Evolutionary conservation across 2,888 invertebrate genomes (phyloP), one percentile per base, ranked within the genome.

Genomic region (Helleia helle): DNA sequence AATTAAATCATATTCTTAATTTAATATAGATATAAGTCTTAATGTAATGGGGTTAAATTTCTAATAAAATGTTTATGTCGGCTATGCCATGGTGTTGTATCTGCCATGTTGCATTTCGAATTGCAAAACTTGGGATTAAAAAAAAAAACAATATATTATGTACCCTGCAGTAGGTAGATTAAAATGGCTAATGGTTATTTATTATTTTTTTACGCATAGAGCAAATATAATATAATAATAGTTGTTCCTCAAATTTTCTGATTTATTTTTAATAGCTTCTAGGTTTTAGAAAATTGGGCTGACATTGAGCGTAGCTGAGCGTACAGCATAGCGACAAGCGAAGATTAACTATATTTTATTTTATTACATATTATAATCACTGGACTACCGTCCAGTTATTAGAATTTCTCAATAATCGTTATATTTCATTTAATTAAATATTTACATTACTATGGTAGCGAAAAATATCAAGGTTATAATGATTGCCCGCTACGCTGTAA

Each of bases 181-280:
- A 43, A 36, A 42, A 59, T 51, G 59, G 57, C 34, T 60, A 58
- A 56, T 40, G 49, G 48, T 47, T 49, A 62, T 59, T 61, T 60
- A 64, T 65, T 60, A 56, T 60, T 63, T 62, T 60, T 63, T 61
- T 57, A 56, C 50, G 46, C 45, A 41, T 46, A 47, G 43, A 44
- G 42, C 41, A 42, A 41, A 44, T 43, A 34, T 38, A 40, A 43
- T 42, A 49, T 48, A 52, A 49, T 55, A 39, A 59, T 54, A 67
- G 65, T 66, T 65, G 71, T 68, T 62, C 59, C 55, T 58, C 40
- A 55, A 52, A 55, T 52, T n/a, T 50, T 49, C 22, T 37, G 24
- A 29, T 13, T 24, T 40, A 40, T 40, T 40, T 30, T 37, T 7
- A 14, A 25, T 37, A 37, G 26, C 26, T 26, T 22, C 18, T 34